Evolutionary conservation across 2,888 invertebrate genomes (phyloP), one percentile per base, ranked within the genome.

Genomic region (Synergus japonicus): DNA sequence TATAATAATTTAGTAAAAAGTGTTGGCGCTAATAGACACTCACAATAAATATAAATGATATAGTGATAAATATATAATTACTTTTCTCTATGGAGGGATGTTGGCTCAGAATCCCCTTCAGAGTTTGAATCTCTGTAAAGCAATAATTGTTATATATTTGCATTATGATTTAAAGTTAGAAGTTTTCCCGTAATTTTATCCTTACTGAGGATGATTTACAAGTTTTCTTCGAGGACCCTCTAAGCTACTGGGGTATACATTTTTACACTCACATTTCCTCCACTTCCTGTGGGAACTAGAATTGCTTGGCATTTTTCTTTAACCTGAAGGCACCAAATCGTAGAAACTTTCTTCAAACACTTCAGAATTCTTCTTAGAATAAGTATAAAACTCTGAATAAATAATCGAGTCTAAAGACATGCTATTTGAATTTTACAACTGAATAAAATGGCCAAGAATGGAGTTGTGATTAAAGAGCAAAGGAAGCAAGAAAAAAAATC

Each of bases 371-470:
- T 4, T 10, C 22, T 60, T 22, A 18, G 18, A 22, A 22, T 60
- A 22, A 60, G 10, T 22, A 60, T 22, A 12, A 60, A 60, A 60
- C 60, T 60, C 18, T 60, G 60, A 60, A 22, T 60, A 60, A 22
- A 12, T 60, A 12, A 60, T 22, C 22, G 60, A 22, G 22, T 60
- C 60, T 60, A 60, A 60, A 60, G 12, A 60, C 18, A 10, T 12
- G 22, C 10, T 10, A 60, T 60, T 60, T 60, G 60, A 60, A 60
- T 60, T 60, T 60, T 18, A 60, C 60, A 22, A 60, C 22, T 60
- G 60, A 60, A 60, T 60, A 18, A 60, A 60, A 60, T 60, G 18
- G 10, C 60, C 60, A 60, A 60, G 60, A 60, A 22, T 60, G 18
- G 60, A 60, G 22, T 10, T 22, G 22, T 22, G 60, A 22, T 60